Evolutionary conservation across 2,113 vertebrate genomes (phyloP), one percentile per base, ranked within the genome.

Genomic region (Sturnus vulgaris): DNA sequence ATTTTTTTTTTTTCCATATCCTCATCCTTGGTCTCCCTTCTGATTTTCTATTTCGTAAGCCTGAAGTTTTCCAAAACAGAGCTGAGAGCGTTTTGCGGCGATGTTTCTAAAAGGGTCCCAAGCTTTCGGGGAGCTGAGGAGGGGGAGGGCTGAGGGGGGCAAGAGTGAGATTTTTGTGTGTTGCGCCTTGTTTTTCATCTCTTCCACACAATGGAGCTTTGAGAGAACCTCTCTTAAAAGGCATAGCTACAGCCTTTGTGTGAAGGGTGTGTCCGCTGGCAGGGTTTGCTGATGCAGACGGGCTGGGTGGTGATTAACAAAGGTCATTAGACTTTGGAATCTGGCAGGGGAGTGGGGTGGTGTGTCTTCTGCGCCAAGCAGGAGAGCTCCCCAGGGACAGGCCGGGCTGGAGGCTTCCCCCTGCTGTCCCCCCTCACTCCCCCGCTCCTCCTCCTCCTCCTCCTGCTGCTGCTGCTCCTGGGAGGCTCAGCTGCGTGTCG

Each of bases 271-370:
- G 98, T 98, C 98, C 97, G 97, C 98, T 99, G 98, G 98, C 98
- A 98, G 97, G 96, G 97, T 98, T 98, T 97, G 97, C 98, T 98
- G 97, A 98, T 98, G 98, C 98, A 98, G 99, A 98, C 98, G 98
- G 98, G 97, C 98, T 98, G 99, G 99, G 99, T 99, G 99, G 99
- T 99, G 98, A 99, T 99, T 99, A 99, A 99, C 99, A 99, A 99
- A 99, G 98, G 98, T 99, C 98, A 98, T 98, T 99, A 99, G 99
- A 99, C 99, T 99, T 99, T 99, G 99, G 99, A 99, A 99, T 99
- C 98, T 98, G 98, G 98, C 98, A 98, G 98, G 98, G 97, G 97
- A 98, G 97, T 98, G 97, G 93, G 98, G 98, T 98, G 98, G 98
- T 98, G 98, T 98, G 98, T 99, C 98, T 98, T 98, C 97, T 98